Conservation (phyloP, 2,113 vertebrate species). For the Trogon surrucura region DNA sequence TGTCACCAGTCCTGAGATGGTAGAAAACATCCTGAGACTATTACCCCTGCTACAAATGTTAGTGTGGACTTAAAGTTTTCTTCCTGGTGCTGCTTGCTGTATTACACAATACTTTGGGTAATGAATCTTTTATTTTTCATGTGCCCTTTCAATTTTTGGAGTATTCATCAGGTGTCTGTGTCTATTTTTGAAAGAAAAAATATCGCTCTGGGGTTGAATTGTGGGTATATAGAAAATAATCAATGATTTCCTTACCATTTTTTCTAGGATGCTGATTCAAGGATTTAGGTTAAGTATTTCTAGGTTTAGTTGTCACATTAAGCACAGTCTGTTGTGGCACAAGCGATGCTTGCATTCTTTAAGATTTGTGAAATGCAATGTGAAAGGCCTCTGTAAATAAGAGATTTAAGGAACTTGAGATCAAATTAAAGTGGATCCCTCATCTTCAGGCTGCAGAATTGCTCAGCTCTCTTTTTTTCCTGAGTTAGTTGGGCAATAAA, state of each 20-base stretch:
- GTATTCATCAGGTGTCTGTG: background rate
- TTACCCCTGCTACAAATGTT: background rate
- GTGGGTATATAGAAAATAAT: background rate
- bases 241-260: background rate
- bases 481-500: background rate
- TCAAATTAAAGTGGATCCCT: background rate
- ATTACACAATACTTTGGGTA: background rate
- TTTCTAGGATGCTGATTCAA: background rate
- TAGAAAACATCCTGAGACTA: background rate
- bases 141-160: background rate
- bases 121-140: background rate
- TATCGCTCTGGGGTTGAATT: background rate
- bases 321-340: background rate
- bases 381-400: background rate
- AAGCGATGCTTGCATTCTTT: background rate
- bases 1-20: background rate
- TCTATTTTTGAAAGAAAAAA: constrained; percentile 1
- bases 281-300: background rate
- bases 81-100: background rate
- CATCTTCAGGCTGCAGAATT: background rate
- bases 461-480: background rate
- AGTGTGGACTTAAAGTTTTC: background rate
- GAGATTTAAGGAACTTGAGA: background rate
- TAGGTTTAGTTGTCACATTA: background rate
- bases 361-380: background rate